Conservation (phyloP, 2,888 invertebrate species). For the Ctena decussata region DNA sequence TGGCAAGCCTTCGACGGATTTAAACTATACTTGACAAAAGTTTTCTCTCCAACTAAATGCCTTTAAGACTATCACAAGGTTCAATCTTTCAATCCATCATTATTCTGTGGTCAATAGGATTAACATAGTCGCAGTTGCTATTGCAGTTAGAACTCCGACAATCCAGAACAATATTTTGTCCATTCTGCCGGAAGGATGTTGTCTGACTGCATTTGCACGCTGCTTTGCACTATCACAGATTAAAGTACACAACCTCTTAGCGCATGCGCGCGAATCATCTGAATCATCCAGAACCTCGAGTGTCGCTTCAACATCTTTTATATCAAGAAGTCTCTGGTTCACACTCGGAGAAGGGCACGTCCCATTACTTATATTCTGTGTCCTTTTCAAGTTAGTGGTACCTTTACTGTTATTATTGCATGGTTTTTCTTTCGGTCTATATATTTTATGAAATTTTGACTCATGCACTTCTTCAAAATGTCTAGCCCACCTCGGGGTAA, state of each 20-base stretch:
- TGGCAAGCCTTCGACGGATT: too few relatives aligned
- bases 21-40: too few relatives aligned
- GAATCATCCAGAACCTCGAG: background rate
- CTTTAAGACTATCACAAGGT: background rate
- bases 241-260: background rate
- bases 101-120: constrained; percentile 36
- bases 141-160: constrained; percentile 67
- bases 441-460: background rate
- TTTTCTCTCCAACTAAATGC: background rate
- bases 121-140: constrained; percentile 55
- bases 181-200: constrained; percentile 32
- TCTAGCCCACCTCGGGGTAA: constrained; percentile 2
- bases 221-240: background rate
- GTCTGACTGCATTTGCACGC: background rate
- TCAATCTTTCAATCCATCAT: background rate
- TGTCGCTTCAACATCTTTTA: background rate
- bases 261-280: background rate
- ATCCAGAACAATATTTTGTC: constrained; percentile 70
- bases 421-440: background rate
- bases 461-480: constrained; percentile 6
- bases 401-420: background rate
- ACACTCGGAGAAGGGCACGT: background rate
- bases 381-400: background rate
- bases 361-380: background rate
- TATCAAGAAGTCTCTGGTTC: background rate